Evolutionary conservation across 2,797 vertebrate genomes (phyloP), one percentile per base, ranked within the genome.

Genomic region (Monodelphis domestica): DNA sequence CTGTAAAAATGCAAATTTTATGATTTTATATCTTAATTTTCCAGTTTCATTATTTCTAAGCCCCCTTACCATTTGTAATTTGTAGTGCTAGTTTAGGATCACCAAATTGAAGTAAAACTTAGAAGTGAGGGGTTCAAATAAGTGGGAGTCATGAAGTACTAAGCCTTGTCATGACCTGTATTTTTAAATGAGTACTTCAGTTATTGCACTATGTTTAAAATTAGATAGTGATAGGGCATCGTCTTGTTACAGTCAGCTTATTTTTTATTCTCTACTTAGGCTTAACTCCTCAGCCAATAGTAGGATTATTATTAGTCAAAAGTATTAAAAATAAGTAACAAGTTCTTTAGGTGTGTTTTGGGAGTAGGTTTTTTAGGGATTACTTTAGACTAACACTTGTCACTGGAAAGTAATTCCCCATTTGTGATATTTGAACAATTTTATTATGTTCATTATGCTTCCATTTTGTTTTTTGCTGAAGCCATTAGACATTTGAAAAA

Each of bases 401-500:
- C 17, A 51, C n/a, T 88, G 45, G 51, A 93, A 93, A 78, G 50
- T 91, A 70, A 63, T 93, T 91, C 45, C 94, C 87, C 87, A 78
- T 90, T 94, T 95, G 90, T 87, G 6, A 91, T 14, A 93, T 54
- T 87, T 94, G 53, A n/a, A 63, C 87, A 53, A 15, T 51, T 93
- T 95, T 94, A 88, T 95, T 24, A 45, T 57, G 30, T 90, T 96
- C 84, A 93, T 95, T 96, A 59, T 33, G 29, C 7, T 95, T 87
- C 53, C 90, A 24, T 87, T n/a, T 97, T 95, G 53, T 98, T 97
- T 84, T 84, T 97, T 91, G 89, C 78, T 98, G 57, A 98, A 99
- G 99, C 98, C 87, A 98, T 99, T 97, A 97, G 98, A 95, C 97
- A 98, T 70, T 97, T 99, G 97, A 99, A 98, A 96, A 99, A 97